A percentile compares a stretch with the other conserved stretches of the same genome.
Conservation (phyloP, 1,140 invertebrate genomes). For the Meloidogyne floridensis region DNA sequence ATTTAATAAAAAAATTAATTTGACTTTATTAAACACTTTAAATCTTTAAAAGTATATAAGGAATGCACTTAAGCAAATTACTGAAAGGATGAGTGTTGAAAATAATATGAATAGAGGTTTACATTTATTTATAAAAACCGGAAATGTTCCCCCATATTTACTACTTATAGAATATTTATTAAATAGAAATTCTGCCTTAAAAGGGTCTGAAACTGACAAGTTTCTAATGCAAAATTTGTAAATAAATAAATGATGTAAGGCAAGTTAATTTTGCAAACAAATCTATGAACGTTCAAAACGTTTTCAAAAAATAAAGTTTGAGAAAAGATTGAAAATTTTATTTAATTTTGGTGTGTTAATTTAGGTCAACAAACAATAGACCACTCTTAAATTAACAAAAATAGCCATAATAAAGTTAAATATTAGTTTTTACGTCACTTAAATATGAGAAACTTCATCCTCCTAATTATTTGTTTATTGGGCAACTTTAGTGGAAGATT, state of each 20-base stretch:
- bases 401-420: too few species aligned
- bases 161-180: neutral
- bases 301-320: too few species aligned
- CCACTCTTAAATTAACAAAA: too few species aligned
- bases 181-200: neutral
- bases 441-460: too few species aligned
- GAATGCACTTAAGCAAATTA: conserved; percentile 1
- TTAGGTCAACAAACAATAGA: too few species aligned
- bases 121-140: neutral
- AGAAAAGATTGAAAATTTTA: too few species aligned
- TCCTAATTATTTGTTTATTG: too few species aligned
- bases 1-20: too few species aligned
- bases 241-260: neutral
- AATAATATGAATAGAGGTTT: neutral
- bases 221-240: neutral
- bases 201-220: neutral
- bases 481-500: too few species aligned
- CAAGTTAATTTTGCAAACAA: neutral
- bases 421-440: too few species aligned
- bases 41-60: neutral
- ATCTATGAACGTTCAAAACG: neutral
- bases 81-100: neutral
- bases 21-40: neutral
- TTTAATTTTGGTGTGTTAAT: too few species aligned
- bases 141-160: neutral